Conservation (phyloP, 2,797 vertebrate species). For the Sphenodon punctatus region DNA sequence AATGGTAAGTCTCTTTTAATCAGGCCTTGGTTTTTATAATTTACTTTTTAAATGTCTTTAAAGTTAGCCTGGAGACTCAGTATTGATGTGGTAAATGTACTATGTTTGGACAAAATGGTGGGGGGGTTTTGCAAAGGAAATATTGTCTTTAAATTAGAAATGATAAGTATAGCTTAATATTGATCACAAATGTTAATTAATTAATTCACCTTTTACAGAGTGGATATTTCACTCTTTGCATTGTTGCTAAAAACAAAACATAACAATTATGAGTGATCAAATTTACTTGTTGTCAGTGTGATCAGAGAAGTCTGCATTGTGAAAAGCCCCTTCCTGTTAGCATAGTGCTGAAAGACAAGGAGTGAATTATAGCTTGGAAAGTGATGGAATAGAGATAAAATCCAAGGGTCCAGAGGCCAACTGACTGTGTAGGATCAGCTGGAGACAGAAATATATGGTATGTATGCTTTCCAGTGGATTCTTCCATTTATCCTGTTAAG, state of each 20-base stretch:
- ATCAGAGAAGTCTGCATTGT: slow-evolving; percentile 53
- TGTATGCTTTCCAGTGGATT: slow-evolving; percentile 60
- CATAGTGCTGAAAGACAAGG: slow-evolving; percentile 61
- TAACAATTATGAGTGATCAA: slow-evolving; percentile 69
- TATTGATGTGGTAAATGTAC: background rate
- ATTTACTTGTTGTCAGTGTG: slow-evolving; percentile 33
- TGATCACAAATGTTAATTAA: slow-evolving; percentile 33
- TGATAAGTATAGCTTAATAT: slow-evolving; percentile 12
- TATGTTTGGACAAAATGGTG: background rate
- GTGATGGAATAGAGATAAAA: slow-evolving; percentile 64
- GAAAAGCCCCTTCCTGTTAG: slow-evolving; percentile 61
- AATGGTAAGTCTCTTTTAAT: background rate
- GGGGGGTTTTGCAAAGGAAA: background rate
- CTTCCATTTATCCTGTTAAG: slow-evolving; percentile 67
- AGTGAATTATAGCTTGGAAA: slow-evolving; percentile 69
- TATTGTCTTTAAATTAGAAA: background rate
- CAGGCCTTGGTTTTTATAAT: background rate
- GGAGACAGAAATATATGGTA: slow-evolving; percentile 69
- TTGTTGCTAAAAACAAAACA: slow-evolving; percentile 58
- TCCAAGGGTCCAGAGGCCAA: slow-evolving; percentile 63
- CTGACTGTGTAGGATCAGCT: slow-evolving; percentile 59
- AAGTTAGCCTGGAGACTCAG: background rate
- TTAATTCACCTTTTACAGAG: slow-evolving; percentile 44
- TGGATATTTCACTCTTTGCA: slow-evolving; percentile 40
- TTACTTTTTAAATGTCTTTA: background rate